Conservation (phyloP, 2,888 invertebrate genomes). For the Micropterix aruncella region DNA sequence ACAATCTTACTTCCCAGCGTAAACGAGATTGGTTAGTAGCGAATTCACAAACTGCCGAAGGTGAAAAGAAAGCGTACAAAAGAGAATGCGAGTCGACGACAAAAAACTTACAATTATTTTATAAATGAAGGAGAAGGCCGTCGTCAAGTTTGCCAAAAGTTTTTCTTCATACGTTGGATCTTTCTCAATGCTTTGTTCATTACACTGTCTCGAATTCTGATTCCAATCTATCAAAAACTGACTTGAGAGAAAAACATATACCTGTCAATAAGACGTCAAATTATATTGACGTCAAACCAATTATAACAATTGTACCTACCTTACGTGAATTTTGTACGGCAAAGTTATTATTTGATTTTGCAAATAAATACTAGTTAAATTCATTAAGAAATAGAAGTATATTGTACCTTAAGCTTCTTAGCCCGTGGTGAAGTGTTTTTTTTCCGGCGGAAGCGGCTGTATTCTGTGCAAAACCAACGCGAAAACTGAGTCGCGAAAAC, state of each 20-base stretch:
- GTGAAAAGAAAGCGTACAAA: constrained; percentile 6
- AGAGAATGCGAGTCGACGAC: constrained; percentile 1
- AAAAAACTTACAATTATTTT: constrained; percentile 5
- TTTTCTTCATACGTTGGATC: constrained; percentile 5
- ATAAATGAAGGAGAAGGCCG: constrained; percentile 6
- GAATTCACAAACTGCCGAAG: neutral
- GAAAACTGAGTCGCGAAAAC: too few species aligned
- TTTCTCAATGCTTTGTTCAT: constrained; percentile 4
- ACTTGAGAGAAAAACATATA: constrained; percentile 3
- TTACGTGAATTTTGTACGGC: too few species aligned
- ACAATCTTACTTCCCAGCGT: constrained; percentile 4
- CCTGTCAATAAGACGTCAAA: constrained; percentile 4
- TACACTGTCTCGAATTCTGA: constrained; percentile 3
- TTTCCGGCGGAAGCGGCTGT: too few species aligned
- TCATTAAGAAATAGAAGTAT: too few species aligned
- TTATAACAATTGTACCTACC: too few species aligned
- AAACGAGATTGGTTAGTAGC: constrained; percentile 4
- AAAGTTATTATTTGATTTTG: too few species aligned
- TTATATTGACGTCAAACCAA: too few species aligned
- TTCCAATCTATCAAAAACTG: constrained; percentile 4
- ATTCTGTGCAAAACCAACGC: too few species aligned
- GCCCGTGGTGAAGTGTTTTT: too few species aligned
- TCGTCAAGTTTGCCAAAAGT: constrained; percentile 5
- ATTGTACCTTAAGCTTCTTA: too few species aligned
- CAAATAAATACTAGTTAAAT: too few species aligned